Base-by-base conservation (phyloP, 1,140 invertebrate species). In the Danaus melanippus region DNA sequence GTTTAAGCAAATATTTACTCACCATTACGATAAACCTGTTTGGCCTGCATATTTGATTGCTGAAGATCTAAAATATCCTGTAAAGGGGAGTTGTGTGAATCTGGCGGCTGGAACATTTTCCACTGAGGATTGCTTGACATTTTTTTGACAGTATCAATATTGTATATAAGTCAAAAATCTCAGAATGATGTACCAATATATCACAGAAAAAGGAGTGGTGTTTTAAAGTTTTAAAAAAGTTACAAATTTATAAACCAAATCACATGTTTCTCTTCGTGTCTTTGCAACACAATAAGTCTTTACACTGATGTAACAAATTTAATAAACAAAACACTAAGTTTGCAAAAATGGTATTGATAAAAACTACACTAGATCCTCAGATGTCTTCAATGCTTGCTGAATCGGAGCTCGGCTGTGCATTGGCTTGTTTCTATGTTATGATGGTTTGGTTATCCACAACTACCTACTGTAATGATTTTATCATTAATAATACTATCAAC, bases 51-150 rank as follows among this genome's bases (percentile, higher is more conserved):
- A 58, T 79, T 85, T 58, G 84, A 71, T 59, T 84, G 81, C 65
- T 87, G 84, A 51, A 86, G 69, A 68, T 88, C 85, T 72, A 87
- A 65, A 62, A 87, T 87, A 53, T 88, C 84, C 58, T 86, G 84
- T 67, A 85, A 66, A 58, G 76, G 81, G 63, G 82, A 75, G 52
- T 80, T 71, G 60, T 84, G 74, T 73, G 84, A 83, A 75, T 88
- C 88, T 90, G 93, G 93, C 92, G 94, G 93, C 92, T 95, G 93
- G 92, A 95, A 94, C 82, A 91, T 91, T 90, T 94, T 95, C 94
- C 94, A 96, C 93, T 95, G 94, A 94, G 93, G 93, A 94, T 94
- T 93, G 87, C 90, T 93, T 81, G 92, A 93, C 93, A 94, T 93
- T 86, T 75, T 15, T 87, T 79, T 73, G 60, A 69, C 58, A 53